These are phyloP conservation scores for Mycetomoellerius zeteki DNA, from an alignment of 1,140 invertebrate genomes.

Conservation along the genomic window DNA sequence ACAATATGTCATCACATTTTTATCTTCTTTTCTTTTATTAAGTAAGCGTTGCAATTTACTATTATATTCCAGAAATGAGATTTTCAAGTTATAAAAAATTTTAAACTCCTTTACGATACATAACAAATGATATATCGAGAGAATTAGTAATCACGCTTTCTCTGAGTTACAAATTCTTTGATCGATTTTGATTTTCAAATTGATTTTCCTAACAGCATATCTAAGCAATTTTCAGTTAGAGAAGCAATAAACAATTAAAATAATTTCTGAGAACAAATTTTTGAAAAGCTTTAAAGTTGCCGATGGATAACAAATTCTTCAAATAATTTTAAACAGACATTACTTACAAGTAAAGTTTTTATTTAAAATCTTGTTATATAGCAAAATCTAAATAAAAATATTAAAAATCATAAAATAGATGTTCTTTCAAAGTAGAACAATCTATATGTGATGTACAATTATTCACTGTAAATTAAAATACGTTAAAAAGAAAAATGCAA, in stretches of 20 bases:
- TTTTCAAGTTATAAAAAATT: neutral
- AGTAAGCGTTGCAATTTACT: neutral
- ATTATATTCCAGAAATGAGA: neutral
- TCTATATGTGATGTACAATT: neutral
- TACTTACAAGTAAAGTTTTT: neutral
- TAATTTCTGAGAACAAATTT: neutral
- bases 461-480: neutral
- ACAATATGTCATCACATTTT: neutral
- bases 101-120: neutral
- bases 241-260: neutral
- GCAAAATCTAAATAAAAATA: neutral
- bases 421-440: neutral
- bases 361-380: neutral
- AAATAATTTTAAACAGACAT: neutral
- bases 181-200: neutral
- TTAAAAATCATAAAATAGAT: neutral
- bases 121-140: neutral
- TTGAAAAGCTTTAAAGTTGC: neutral
- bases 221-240: neutral
- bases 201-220: neutral
- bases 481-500: neutral
- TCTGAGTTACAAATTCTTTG: neutral
- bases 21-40: neutral
- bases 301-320: neutral
- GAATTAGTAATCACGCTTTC: neutral